Conservation (phyloP, 2,113 vertebrate genomes). For the Heteronetta atricapilla region DNA sequence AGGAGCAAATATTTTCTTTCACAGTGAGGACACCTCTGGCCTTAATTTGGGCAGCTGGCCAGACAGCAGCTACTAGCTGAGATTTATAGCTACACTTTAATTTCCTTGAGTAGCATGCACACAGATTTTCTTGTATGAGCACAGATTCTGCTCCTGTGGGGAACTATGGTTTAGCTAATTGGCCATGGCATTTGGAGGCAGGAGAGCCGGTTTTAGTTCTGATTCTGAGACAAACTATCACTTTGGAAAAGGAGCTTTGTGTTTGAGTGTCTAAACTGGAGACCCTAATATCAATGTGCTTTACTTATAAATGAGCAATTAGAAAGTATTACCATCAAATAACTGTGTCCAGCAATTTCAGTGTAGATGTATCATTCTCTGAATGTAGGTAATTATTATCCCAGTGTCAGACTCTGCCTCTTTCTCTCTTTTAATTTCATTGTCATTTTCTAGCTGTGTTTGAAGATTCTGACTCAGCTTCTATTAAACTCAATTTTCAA, state of each 20-base stretch:
- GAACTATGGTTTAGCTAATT: conserved; percentile 42
- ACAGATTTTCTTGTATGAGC: conserved; percentile 46
- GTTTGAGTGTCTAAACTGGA: not conserved
- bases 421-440: not conserved
- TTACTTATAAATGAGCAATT: conserved; percentile 46
- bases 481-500: conserved; percentile 8
- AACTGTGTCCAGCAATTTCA: not conserved
- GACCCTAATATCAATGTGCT: not conserved
- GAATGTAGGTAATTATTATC: conserved; percentile 4
- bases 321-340: conserved; percentile 38
- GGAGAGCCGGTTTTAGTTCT: conserved; percentile 24
- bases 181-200: conserved; percentile 51
- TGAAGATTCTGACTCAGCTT: conserved; percentile 3
- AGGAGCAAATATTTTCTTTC: conserved; percentile 64
- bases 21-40: conserved; percentile 54
- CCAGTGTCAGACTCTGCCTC: not conserved
- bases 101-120: conserved; percentile 56
- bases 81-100: conserved; percentile 56
- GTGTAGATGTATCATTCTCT: not conserved
- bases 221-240: conserved; percentile 21
- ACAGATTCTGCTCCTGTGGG: conserved; percentile 31
- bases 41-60: conserved; percentile 65
- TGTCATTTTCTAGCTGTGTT: conserved; percentile 6
- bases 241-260: not conserved
- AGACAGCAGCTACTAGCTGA: conserved; percentile 51